These are phyloP conservation scores for Phanerotoma sp. DNA, from an alignment of 2,888 invertebrate species.

Conservation along the genomic window DNA sequence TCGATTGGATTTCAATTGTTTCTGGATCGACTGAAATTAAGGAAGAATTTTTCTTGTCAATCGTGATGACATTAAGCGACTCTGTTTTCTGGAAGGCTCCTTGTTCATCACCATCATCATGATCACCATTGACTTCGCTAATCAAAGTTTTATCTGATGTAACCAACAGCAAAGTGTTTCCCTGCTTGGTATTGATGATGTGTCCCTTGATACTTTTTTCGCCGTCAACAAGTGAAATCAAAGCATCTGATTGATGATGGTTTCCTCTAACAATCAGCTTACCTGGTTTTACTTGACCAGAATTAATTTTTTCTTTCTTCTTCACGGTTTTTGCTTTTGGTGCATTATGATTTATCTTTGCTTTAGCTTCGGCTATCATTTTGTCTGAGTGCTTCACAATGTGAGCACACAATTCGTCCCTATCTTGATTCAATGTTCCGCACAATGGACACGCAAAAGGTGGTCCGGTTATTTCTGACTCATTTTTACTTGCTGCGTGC, in stretches of 20 bases:
- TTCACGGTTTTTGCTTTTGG: conserved; percentile 38
- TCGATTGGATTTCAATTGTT: conserved; percentile 20
- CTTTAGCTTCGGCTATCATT: conserved; percentile 58
- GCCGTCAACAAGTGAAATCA: conserved; percentile 40
- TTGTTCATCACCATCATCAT: background rate
- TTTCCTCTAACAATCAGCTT: conserved; percentile 30
- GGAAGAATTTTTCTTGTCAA: conserved; percentile 31
- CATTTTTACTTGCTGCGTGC: conserved; percentile 58
- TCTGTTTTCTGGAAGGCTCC: conserved; percentile 13
- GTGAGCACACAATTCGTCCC: conserved; percentile 60
- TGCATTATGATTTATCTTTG: conserved; percentile 45
- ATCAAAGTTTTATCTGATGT: conserved; percentile 1
- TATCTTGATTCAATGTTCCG: conserved; percentile 54
- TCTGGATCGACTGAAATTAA: conserved; percentile 28
- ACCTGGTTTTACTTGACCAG: conserved; percentile 23
- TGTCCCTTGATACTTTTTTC: background rate
- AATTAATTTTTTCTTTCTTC: conserved; percentile 35
- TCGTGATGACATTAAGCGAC: conserved; percentile 34
- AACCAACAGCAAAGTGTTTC: conserved; percentile 11
- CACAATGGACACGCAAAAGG: conserved; percentile 59
- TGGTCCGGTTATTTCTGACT: conserved; percentile 50
- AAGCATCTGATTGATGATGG: conserved; percentile 40
- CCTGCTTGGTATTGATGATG: conserved; percentile 8
- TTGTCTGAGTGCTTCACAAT: conserved; percentile 61
- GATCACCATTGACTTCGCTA: conserved; percentile 2